A percentile compares a stretch with the other conserved stretches of the same genome.
Conservation (phyloP, 2,113 vertebrate genomes). For the Sialia sialis region DNA sequence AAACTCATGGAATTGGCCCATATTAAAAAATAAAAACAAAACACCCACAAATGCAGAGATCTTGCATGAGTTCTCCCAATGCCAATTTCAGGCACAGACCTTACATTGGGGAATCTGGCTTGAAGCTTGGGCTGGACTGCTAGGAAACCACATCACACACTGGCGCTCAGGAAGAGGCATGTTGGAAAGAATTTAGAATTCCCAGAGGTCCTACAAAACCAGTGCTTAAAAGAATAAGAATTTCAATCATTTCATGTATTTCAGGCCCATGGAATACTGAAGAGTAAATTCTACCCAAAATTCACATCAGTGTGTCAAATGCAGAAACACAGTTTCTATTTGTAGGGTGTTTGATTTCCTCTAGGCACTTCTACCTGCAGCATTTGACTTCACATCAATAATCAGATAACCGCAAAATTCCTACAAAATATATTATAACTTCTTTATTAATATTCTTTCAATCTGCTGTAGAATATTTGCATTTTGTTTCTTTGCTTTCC, state of each 20-base stretch:
- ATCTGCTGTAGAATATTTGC: not conserved
- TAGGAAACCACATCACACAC: not conserved
- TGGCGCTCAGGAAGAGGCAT: not conserved
- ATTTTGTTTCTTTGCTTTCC: not conserved
- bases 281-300: not conserved
- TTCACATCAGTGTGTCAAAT: not conserved
- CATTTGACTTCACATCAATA: not conserved
- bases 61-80: not conserved
- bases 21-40: not conserved
- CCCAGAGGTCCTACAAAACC: not conserved
- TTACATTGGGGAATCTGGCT: not conserved
- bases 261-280: not conserved
- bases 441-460: not conserved
- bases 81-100: not conserved
- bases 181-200: slow-evolving; percentile 9
- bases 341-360: not conserved
- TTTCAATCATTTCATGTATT: not conserved
- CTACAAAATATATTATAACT: not conserved
- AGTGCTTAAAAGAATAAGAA: not conserved
- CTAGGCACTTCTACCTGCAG: not conserved
- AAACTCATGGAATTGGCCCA: not conserved
- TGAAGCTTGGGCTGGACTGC: not conserved
- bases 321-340: not conserved
- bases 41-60: not conserved
- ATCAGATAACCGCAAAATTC: not conserved